Percentiles rank a stretch among this genome's conserved stretches.
phyloP scores from a whole-genome alignment of 2,888 invertebrate species.

The Acrobasis repandana region DNA sequence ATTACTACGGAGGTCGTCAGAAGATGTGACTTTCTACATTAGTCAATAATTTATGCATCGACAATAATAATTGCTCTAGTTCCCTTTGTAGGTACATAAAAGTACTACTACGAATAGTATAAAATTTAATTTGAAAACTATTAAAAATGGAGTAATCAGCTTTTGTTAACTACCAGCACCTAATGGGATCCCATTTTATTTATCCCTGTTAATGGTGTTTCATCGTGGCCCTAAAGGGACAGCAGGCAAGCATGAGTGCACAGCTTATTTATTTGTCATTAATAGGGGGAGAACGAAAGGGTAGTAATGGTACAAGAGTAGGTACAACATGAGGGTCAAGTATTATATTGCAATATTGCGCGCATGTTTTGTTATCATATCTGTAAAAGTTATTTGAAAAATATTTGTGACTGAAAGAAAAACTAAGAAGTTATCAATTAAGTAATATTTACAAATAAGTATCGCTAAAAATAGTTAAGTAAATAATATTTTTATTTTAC shows the following conservation, averaged over 20 bases:
- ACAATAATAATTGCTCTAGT: not conserved
- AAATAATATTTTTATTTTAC: too few relatives aligned
- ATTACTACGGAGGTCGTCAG: too few relatives aligned
- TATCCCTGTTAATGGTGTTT: slow-evolving; percentile 11
- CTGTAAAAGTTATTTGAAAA: not conserved
- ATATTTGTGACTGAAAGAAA: not conserved
- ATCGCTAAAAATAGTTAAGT: too few relatives aligned
- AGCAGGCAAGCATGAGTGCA: slow-evolving; percentile 12
- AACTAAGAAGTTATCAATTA: too few relatives aligned
- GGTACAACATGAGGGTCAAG: not conserved
- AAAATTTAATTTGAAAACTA: not conserved
- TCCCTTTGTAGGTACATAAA: not conserved
- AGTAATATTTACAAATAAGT: too few relatives aligned
- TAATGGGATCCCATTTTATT: slow-evolving; percentile 8
- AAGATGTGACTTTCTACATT: too few relatives aligned
- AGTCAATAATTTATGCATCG: too few relatives aligned
- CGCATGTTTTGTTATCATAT: not conserved
- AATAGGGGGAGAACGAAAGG: slow-evolving; percentile 14
- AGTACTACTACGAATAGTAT: not conserved
- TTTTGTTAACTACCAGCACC: not conserved
- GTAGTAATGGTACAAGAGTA: not conserved
- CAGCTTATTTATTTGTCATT: slow-evolving; percentile 15
- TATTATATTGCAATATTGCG: not conserved
- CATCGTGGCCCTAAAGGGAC: slow-evolving; percentile 8
- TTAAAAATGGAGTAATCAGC: not conserved